Conservation (phyloP, 2,113 vertebrate species). For the Paradoxurus hermaphroditus region DNA sequence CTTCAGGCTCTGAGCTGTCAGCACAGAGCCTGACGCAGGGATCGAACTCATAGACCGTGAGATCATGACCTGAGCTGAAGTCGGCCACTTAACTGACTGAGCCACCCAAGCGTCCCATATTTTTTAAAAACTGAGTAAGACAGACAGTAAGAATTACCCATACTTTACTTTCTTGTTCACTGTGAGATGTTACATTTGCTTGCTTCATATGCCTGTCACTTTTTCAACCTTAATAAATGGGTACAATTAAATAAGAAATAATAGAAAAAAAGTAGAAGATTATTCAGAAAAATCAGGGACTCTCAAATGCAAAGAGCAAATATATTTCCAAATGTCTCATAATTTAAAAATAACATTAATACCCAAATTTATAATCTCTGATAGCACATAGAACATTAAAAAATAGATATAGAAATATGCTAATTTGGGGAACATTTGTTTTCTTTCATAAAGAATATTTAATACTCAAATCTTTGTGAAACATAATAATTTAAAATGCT, state of each 20-base stretch:
- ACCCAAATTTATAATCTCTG: neutral
- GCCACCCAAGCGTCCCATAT: too few species aligned
- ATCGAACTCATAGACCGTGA: too few species aligned
- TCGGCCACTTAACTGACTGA: too few species aligned
- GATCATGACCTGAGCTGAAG: too few species aligned
- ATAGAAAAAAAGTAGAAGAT: neutral
- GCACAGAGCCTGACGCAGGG: too few species aligned
- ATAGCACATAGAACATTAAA: neutral
- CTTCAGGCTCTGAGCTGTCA: too few species aligned
- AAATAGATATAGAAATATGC: accelerated
- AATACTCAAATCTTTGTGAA: slow-evolving; percentile 53
- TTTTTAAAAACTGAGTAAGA: neutral
- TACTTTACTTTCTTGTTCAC: neutral
- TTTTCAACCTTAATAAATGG: neutral
- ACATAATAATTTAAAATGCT: slow-evolving; percentile 75
- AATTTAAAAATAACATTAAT: neutral
- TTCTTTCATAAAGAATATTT: slow-evolving; percentile 15
- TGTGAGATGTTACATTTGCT: neutral
- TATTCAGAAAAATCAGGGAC: neutral
- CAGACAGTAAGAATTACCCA: neutral
- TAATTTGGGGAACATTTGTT: neutral
- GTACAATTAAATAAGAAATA: neutral
- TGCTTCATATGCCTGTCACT: neutral
- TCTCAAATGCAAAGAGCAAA: neutral
- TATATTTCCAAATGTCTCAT: neutral